Conservation (phyloP, 2,888 invertebrate species). For the Dromius quadrimaculatus region DNA sequence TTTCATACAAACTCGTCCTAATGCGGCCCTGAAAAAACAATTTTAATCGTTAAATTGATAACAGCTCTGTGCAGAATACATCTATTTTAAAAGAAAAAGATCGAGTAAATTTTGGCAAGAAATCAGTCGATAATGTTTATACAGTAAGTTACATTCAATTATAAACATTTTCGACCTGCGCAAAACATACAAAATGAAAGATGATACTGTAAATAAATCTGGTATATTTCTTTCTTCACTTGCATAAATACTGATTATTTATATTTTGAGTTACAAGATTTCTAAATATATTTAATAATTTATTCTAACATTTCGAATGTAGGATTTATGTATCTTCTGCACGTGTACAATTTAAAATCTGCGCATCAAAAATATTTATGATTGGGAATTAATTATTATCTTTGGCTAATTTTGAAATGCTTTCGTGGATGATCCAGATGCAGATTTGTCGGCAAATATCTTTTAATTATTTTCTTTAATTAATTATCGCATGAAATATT, state of each 20-base stretch:
- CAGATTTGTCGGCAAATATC: background rate
- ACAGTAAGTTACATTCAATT: background rate
- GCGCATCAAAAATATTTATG: too few species aligned
- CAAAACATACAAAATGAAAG: constrained; percentile 9
- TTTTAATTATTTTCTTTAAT: constrained; percentile 16
- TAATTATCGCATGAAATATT: background rate
- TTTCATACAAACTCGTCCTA: constrained; percentile 88
- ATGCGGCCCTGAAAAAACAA: constrained; percentile 73
- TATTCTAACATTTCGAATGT: background rate
- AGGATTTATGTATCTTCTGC: background rate
- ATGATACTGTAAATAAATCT: constrained; percentile 11
- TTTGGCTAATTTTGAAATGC: constrained; percentile 6
- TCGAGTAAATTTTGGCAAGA: constrained; percentile 10
- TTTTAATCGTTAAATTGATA: background rate
- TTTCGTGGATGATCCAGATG: constrained; percentile 11
- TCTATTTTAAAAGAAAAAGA: background rate
- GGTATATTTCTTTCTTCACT: constrained; percentile 8
- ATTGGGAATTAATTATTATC: constrained; percentile 29
- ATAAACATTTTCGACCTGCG: constrained; percentile 1
- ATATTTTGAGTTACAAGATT: background rate
- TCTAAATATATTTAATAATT: background rate
- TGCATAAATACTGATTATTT: too few species aligned
- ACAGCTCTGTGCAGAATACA: too few species aligned
- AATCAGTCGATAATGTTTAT: constrained; percentile 14
- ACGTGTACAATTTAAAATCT: background rate